Conservation (phyloP, 2,888 invertebrate genomes). For the Stenchaetothrips biformis region DNA sequence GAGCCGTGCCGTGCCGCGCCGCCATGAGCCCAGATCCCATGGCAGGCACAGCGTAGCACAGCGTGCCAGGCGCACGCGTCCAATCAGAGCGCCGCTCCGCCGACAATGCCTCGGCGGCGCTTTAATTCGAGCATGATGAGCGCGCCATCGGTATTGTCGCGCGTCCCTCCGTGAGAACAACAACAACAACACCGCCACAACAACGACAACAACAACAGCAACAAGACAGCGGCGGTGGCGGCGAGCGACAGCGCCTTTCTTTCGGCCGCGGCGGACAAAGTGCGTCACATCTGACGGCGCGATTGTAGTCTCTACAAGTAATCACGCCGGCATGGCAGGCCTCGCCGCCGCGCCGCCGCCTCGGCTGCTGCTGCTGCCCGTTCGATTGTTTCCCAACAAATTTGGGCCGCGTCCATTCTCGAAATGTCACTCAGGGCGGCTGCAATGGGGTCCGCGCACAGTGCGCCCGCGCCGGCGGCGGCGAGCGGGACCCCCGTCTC, state of each 20-base stretch:
- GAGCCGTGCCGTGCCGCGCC: too few relatives aligned
- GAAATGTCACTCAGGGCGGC: too few relatives aligned
- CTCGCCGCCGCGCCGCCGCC: not conserved
- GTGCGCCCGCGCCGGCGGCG: too few relatives aligned
- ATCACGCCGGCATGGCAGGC: not conserved
- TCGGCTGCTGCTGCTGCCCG: not conserved
- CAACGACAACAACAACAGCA: too few relatives aligned
- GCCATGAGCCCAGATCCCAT: too few relatives aligned
- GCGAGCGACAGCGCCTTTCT: too few relatives aligned
- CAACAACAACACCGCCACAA: too few relatives aligned
- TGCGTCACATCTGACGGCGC: conserved; percentile 18
- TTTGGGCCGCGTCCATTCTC: conserved; percentile 8
- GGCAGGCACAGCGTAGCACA: not conserved
- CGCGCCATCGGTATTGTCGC: too few relatives aligned
- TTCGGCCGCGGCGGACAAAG: not conserved
- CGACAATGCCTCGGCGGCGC: not conserved
- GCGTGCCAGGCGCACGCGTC: not conserved
- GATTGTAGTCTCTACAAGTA: not conserved
- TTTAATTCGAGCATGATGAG: not conserved
- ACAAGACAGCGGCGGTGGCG: too few relatives aligned
- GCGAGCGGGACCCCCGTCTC: too few relatives aligned
- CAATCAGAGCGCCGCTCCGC: not conserved
- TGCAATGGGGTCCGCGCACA: too few relatives aligned
- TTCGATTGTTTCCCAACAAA: conserved; percentile 12
- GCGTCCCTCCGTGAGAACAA: too few relatives aligned